Base-by-base conservation (phyloP, 2,113 vertebrate species). In the Dipodomys spectabilis region DNA sequence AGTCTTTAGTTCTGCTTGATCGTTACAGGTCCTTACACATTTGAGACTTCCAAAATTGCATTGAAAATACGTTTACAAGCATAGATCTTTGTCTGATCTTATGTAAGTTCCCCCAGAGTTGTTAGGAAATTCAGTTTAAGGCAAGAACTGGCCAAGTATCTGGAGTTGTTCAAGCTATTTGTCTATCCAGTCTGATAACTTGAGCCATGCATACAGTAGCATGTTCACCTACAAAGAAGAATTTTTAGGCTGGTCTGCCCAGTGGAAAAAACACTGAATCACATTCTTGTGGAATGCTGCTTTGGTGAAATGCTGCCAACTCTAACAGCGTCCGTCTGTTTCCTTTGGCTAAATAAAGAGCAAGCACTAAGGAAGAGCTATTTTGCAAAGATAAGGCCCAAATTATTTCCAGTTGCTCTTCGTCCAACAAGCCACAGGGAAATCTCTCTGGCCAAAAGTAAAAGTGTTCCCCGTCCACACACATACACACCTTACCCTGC, bases 181-280 rank as follows among this genome's bases (percentile, higher is more conserved):
- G 3, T 74, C 68, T 53, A 57, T 91, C 93, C 88, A 39, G 79
- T 95, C 85, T 22, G 39, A 45, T 75, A 78, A 95, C 67, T 90
- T 20, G 62, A 57, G 15, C 35, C 49, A 10, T 81, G 67, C 77
- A 44, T 57, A 82, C 39, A 53, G 69, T 71, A 69, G 69, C 32
- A 67, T 45, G 60, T 87, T 74, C 81, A 73, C 75, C 73, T 65
- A 6, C 7, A 25, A 86, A 82, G 73, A 86, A 32, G 78, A 86
- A 88, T 62, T 39, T 62, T 39, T 65, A 68, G 45, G 35, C 25
- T 49, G 2, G 13, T 18, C 44, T 81, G 68, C 84, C 94, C 23
- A 85, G 15, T 68, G 94, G 92, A 80, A 95, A 93, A 93, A 95
- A 35, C 80, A 60, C 71, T 95, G 94, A 95, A 1, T 92, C 93